A percentile compares a stretch with the other conserved stretches of the same genome.
Evolutionary conservation across 2,888 invertebrate genomes (phyloP).

Genomic region (Nymphalis c-album): DNA sequence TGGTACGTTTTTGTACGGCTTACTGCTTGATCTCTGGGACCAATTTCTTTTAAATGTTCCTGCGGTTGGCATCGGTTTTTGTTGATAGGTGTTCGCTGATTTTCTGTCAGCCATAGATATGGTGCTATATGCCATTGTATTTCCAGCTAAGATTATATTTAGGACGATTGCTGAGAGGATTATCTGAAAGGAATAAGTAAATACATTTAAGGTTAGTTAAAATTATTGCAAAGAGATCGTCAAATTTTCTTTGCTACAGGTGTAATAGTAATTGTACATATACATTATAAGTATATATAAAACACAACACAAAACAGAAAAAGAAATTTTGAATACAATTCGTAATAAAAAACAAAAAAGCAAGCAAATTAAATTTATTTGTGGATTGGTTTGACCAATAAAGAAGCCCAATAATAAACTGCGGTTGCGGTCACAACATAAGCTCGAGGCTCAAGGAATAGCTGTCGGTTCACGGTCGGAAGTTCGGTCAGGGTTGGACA

Average conservation of each 20-base stretch:
- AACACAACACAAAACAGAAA: too few relatives aligned
- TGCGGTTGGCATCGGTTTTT: conserved; percentile 23
- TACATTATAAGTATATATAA: neutral
- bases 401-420: too few relatives aligned
- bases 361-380: too few relatives aligned
- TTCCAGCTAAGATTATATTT: conserved; percentile 31
- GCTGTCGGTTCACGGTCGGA: too few relatives aligned
- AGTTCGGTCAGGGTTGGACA: too few relatives aligned
- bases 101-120: conserved; percentile 22
- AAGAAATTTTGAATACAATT: too few relatives aligned
- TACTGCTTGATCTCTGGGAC: conserved; percentile 41
- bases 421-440: too few relatives aligned
- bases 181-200: conserved; percentile 43
- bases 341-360: too few relatives aligned
- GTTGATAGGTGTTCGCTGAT: conserved; percentile 9
- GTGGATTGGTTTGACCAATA: too few relatives aligned
- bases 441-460: too few relatives aligned
- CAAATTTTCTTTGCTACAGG: too few relatives aligned
- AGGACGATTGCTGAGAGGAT: conserved; percentile 42
- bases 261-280: too few relatives aligned
- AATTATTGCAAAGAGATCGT: neutral
- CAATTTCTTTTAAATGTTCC: conserved; percentile 50
- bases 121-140: conserved; percentile 23
- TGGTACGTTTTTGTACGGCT: conserved; percentile 50
- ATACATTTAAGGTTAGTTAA: neutral